Evolutionary conservation across 2,797 vertebrate species (phyloP).

Genomic region (Peromyscus nudipes): DNA sequence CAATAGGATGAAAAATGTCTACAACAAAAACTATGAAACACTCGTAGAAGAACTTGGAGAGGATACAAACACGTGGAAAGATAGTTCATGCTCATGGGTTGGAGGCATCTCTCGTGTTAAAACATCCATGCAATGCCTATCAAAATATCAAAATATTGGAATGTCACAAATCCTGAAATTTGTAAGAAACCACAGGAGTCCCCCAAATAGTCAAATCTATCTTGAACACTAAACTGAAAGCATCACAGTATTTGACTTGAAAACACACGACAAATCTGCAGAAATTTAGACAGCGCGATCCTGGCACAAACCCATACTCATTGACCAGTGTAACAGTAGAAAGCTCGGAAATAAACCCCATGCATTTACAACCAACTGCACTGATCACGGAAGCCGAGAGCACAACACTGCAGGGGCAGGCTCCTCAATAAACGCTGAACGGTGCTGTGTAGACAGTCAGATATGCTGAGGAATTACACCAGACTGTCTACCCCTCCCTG

Average conservation of each 20-base stretch:
- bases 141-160: neutral
- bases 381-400: neutral
- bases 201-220: neutral
- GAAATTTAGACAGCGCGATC: neutral
- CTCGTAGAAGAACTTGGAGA: neutral
- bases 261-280: neutral
- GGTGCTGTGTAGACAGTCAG: neutral
- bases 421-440: neutral
- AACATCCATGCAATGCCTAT: neutral
- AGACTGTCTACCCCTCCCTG: neutral
- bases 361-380: neutral
- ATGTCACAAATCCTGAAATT: neutral
- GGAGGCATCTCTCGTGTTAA: neutral
- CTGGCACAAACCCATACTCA: neutral
- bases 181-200: neutral
- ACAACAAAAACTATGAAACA: neutral
- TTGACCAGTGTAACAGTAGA: neutral
- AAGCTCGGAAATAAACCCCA: neutral
- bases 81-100: neutral
- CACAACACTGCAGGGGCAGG: accelerated
- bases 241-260: neutral
- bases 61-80: neutral
- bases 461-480: neutral
- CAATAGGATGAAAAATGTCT: neutral
- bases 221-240: neutral